Evolutionary conservation across 2,888 invertebrate species (phyloP).

Genomic region (Hylaea fasciaria): DNA sequence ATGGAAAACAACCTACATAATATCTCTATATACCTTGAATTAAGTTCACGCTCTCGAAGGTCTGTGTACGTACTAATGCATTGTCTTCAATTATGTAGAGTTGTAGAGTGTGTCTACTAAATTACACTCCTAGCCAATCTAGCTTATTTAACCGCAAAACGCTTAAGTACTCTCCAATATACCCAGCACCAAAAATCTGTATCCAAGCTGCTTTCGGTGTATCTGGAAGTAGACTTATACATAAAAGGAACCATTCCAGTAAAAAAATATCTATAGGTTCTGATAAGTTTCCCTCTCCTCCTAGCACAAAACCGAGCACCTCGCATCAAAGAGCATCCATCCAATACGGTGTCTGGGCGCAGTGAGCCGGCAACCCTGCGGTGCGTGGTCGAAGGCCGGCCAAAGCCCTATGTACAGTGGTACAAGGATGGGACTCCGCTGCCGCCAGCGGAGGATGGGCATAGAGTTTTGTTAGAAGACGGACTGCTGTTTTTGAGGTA

Average conservation of each 20-base stretch:
- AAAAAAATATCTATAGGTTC: background rate
- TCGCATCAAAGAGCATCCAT: constrained; percentile 98
- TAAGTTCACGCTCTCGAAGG: too few species aligned
- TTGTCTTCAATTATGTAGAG: too few species aligned
- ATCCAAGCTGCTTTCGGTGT: too few species aligned
- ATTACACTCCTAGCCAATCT: too few species aligned
- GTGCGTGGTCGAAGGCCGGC: constrained; percentile 98
- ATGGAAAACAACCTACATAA: too few species aligned
- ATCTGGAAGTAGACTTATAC: too few species aligned
- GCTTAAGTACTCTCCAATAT: too few species aligned
- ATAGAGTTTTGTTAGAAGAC: constrained; percentile 95
- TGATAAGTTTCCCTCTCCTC: background rate
- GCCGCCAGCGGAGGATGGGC: constrained; percentile 92
- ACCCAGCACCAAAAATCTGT: too few species aligned
- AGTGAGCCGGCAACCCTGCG: constrained; percentile 98
- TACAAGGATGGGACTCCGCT: constrained; percentile 94
- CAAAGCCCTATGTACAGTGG: constrained; percentile 96
- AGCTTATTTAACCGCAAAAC: too few species aligned
- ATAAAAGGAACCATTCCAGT: background rate
- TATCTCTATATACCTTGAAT: too few species aligned
- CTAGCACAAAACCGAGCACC: constrained; percentile 95
- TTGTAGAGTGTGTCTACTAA: too few species aligned
- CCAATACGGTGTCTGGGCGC: constrained; percentile 97
- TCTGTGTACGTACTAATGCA: too few species aligned
- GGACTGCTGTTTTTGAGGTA: constrained; percentile 95